A percentile compares a stretch with the other conserved stretches of the same genome.
Evolutionary conservation across 2,113 vertebrate genomes (phyloP).

Genomic region (Indri indri): DNA sequence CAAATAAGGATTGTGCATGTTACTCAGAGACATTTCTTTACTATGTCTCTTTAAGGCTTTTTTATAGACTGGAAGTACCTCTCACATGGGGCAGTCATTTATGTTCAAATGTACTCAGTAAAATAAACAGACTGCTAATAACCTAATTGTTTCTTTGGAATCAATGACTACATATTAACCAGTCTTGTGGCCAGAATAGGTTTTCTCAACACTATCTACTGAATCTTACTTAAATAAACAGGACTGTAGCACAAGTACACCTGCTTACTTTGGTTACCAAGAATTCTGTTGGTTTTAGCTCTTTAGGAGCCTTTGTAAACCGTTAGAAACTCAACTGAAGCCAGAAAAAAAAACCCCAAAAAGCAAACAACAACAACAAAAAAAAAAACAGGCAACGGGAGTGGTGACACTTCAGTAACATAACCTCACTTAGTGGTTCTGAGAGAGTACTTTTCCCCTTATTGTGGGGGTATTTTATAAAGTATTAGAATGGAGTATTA

Average conservation of each 20-base stretch:
- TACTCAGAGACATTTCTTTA: not conserved
- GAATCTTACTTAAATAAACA: not conserved
- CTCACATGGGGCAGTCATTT: not conserved
- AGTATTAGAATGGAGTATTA: not conserved
- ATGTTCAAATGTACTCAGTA: not conserved
- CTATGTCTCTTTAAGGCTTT: not conserved
- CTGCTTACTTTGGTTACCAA: not conserved
- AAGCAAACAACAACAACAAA: not conserved
- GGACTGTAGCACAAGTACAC: not conserved
- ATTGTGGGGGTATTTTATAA: not conserved
- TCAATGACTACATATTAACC: not conserved
- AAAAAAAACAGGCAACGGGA: not conserved
- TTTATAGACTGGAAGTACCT: not conserved
- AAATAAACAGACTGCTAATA: not conserved
- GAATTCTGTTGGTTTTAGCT: not conserved
- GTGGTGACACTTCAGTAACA: not conserved
- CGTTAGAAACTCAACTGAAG: not conserved
- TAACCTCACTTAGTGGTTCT: not conserved
- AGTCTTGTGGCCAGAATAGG: not conserved
- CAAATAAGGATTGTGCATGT: not conserved
- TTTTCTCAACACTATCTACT: not conserved
- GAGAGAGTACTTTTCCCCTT: not conserved
- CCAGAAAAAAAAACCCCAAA: not conserved
- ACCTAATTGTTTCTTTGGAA: not conserved
- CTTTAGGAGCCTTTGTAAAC: not conserved